Conservation (phyloP, 2,888 invertebrate species). For the Capitulum mitella region DNA sequence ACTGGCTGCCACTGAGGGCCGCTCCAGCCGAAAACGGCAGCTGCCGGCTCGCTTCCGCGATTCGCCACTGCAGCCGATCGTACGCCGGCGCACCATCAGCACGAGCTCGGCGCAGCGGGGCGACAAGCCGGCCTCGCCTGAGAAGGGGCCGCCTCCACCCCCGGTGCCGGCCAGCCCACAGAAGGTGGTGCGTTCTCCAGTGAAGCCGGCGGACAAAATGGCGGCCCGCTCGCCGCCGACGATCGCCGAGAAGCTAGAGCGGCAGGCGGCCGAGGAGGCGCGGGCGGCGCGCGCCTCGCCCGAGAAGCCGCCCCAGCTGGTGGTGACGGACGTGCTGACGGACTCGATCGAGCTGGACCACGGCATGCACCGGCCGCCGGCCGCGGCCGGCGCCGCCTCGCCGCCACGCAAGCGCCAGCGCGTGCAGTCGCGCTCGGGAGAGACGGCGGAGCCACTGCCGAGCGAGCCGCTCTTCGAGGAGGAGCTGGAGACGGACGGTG, state of each 20-base stretch:
- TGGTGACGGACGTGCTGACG: not conserved
- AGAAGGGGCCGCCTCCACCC: not conserved
- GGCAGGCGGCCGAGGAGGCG: not conserved
- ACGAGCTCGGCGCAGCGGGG: not conserved
- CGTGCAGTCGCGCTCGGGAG: not conserved
- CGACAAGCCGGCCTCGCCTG: not conserved
- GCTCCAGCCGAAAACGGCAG: not conserved
- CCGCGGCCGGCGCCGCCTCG: not conserved
- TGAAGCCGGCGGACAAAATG: not conserved
- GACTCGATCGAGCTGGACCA: constrained; percentile 9
- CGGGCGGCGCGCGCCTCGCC: not conserved
- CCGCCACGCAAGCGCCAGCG: not conserved
- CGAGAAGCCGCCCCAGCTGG: not conserved
- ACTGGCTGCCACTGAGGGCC: not conserved
- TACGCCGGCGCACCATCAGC: not conserved
- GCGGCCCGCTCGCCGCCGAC: not conserved
- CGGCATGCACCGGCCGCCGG: not conserved
- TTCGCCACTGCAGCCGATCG: not conserved
- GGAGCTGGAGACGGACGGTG: not conserved
- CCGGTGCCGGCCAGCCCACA: too few species aligned
- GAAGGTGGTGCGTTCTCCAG: not conserved
- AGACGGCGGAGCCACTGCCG: too few species aligned
- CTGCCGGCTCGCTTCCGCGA: constrained; percentile 21
- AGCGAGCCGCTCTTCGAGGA: not conserved
- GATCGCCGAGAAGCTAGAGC: constrained; percentile 5